A percentile compares a stretch with the other conserved stretches of the same genome.
Conservation (phyloP, 92 coral and sea anemone genomes). For the Siderastrea radians region DNA sequence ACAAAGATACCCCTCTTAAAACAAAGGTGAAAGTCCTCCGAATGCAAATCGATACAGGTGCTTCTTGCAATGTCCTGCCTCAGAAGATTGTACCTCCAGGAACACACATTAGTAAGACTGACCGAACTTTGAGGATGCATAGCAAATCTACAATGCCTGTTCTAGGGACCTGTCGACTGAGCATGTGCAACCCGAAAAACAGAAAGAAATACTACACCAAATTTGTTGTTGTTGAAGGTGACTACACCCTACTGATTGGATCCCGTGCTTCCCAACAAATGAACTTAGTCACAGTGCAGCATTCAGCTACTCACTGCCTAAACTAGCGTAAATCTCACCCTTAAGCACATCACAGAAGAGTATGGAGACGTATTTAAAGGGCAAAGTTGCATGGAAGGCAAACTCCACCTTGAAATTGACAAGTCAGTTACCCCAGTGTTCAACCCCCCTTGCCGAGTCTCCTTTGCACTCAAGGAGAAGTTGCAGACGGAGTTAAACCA, state of each 20-base stretch:
- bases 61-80: constrained; percentile 52
- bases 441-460: constrained; percentile 26
- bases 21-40: neutral
- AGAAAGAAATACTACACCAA: constrained; percentile 43
- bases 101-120: constrained; percentile 30
- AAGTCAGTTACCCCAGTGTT: constrained; percentile 19
- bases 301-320: neutral
- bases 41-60: constrained; percentile 56
- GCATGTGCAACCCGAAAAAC: constrained; percentile 66
- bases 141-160: constrained; percentile 45
- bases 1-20: constrained; percentile 28
- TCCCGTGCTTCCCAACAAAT: constrained; percentile 56
- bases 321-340: too few relatives aligned
- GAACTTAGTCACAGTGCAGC: constrained; percentile 43
- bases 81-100: constrained; percentile 44
- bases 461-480: constrained; percentile 20
- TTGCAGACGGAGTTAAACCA: constrained; percentile 1
- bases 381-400: constrained; percentile 8
- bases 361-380: neutral
- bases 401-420: constrained; percentile 26
- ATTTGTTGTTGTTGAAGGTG: constrained; percentile 62
- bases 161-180: constrained; percentile 47
- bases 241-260: constrained; percentile 48
- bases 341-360: too few relatives aligned
- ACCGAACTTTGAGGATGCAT: constrained; percentile 41